Evolutionary conservation across 2,113 vertebrate genomes (phyloP).

Genomic region (Petrocephalus microphthalmus): DNA sequence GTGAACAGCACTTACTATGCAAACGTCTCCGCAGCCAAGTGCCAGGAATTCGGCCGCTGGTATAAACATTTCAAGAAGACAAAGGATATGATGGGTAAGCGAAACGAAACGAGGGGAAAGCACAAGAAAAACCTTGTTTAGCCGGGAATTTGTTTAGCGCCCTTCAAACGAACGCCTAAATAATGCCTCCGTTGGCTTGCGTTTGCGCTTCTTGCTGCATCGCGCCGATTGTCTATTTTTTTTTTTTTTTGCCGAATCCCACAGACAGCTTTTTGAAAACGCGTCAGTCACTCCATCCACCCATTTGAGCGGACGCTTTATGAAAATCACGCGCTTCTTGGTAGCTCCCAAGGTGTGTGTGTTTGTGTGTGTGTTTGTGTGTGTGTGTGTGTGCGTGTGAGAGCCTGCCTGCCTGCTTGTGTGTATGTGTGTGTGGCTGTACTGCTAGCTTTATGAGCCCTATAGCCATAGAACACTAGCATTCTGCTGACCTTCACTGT

Average conservation of each 20-base stretch:
- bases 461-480: background rate
- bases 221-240: background rate
- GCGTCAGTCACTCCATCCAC: background rate
- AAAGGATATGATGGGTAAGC: slow-evolving; percentile 91
- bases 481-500: slow-evolving; percentile 37
- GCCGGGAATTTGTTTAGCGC: slow-evolving; percentile 5
- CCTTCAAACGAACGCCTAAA: background rate
- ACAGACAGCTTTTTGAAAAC: background rate
- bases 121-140: background rate
- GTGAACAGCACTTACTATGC: slow-evolving; percentile 99
- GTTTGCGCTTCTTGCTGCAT: background rate
- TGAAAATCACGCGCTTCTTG: background rate
- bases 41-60: slow-evolving; percentile 97
- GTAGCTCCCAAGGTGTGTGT: background rate
- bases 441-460: slow-evolving; percentile 10
- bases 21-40: slow-evolving; percentile 97
- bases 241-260: background rate
- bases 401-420: too few relatives aligned
- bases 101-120: background rate
- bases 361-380: too few relatives aligned
- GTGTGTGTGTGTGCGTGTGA: background rate
- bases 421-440: background rate
- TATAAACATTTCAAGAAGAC: slow-evolving; percentile 98
- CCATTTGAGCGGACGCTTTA: background rate
- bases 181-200: background rate